A percentile compares a stretch with the other conserved stretches of the same genome.
Evolutionary conservation across 2,797 vertebrate species (phyloP).

Genomic region (Sebastes steindachneri): DNA sequence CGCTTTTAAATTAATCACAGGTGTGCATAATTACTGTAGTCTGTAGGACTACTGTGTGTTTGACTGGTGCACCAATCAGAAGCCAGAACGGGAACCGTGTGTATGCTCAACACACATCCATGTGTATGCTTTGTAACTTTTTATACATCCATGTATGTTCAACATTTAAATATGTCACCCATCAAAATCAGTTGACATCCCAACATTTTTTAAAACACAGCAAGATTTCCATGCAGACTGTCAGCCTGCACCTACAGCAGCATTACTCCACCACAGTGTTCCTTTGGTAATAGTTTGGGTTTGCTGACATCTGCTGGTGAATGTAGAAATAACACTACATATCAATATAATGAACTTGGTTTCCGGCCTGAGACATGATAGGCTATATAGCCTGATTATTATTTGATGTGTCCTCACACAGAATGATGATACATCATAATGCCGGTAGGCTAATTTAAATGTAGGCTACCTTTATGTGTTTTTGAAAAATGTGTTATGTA

Average conservation of each 20-base stretch:
- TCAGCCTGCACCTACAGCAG: neutral
- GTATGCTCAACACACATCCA: too few relatives aligned
- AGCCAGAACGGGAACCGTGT: neutral
- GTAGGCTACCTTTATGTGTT: neutral
- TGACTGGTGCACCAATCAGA: neutral
- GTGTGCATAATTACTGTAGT: neutral
- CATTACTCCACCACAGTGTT: neutral
- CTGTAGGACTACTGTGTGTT: neutral
- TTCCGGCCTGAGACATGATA: neutral
- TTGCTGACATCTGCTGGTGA: slow-evolving; percentile 62
- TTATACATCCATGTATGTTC: neutral
- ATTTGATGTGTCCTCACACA: neutral
- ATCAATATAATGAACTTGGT: neutral
- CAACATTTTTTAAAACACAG: neutral
- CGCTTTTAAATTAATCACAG: neutral
- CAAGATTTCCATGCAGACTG: neutral
- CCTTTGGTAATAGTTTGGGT: slow-evolving; percentile 1
- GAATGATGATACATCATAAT: neutral
- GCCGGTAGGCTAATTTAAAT: neutral
- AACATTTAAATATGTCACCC: neutral
- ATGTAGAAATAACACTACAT: neutral
- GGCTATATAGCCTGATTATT: neutral
- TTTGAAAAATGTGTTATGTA: neutral
- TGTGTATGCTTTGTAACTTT: neutral
- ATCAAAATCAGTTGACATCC: neutral